Evolutionary conservation across 2,113 vertebrate genomes (phyloP).

Genomic region (Eira barbara): DNA sequence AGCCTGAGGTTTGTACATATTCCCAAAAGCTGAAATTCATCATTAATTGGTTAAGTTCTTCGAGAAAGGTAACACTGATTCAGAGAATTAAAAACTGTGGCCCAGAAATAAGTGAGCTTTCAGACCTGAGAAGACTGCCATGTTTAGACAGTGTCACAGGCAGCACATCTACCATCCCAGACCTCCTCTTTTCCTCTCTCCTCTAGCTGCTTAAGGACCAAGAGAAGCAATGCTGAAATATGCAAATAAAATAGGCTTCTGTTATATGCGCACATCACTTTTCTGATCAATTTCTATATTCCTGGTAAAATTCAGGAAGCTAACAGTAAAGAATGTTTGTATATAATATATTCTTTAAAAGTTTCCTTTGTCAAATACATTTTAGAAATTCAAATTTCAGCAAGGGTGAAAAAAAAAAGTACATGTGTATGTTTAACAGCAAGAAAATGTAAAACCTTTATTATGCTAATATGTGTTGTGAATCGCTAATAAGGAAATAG

Average conservation of each 20-base stretch:
- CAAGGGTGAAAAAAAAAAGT: background rate
- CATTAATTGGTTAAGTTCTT: background rate
- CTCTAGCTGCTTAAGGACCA: background rate
- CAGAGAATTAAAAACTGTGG: background rate
- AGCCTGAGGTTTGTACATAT: background rate
- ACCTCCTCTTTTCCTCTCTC: too few relatives aligned
- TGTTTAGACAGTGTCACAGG: background rate
- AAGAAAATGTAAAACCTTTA: conserved; percentile 31
- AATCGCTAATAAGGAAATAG: conserved; percentile 9
- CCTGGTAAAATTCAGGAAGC: background rate
- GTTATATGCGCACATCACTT: background rate
- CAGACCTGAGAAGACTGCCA: background rate
- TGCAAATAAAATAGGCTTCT: background rate
- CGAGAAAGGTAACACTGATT: background rate
- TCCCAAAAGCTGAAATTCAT: background rate
- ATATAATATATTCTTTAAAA: background rate
- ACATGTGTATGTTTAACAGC: background rate
- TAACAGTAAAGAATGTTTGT: background rate
- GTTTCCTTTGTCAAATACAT: background rate
- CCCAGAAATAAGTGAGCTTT: background rate
- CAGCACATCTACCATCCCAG: background rate
- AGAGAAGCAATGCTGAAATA: background rate
- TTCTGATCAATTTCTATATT: background rate
- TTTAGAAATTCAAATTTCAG: background rate
- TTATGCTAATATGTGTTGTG: background rate